These are phyloP conservation scores for Julus scanicus DNA, from an alignment of 2,888 invertebrate species.

Conservation along the genomic window DNA sequence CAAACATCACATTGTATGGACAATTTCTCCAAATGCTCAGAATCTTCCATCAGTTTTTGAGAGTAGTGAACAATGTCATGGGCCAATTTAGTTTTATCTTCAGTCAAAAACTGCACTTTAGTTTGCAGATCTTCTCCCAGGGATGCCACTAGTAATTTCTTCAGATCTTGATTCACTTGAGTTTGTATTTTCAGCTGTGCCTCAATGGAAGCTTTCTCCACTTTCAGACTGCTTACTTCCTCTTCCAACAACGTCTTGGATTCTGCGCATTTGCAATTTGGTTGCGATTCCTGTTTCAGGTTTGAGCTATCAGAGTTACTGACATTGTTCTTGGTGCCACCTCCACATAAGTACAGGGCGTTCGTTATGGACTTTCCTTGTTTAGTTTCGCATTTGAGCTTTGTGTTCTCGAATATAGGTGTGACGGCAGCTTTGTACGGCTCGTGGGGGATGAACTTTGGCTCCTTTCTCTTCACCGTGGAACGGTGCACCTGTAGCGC, in stretches of 20 bases:
- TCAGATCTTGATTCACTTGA: constrained; percentile 82
- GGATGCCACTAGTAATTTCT: constrained; percentile 91
- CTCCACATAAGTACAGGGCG: neutral
- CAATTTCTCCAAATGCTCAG: constrained; percentile 92
- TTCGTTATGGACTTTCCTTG: neutral
- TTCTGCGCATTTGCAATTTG: constrained; percentile 34
- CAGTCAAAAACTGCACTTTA: constrained; percentile 87
- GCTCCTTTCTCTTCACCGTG: constrained; percentile 3
- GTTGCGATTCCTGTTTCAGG: neutral
- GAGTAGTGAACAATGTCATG: constrained; percentile 86
- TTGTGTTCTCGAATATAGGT: constrained; percentile 71
- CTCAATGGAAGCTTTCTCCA: constrained; percentile 78
- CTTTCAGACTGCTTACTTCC: constrained; percentile 67
- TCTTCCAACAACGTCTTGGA: constrained; percentile 44
- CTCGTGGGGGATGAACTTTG: constrained; percentile 86
- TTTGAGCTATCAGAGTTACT: neutral
- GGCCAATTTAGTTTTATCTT: constrained; percentile 90
- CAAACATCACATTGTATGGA: constrained; percentile 96
- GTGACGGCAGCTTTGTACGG: constrained; percentile 87
- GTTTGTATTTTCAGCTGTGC: constrained; percentile 87
- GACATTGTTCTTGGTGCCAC: neutral
- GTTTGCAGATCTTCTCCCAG: constrained; percentile 94
- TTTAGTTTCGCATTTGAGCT: neutral
- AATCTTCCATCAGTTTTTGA: constrained; percentile 77
- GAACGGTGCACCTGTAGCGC: neutral